Conservation (phyloP, 2,888 invertebrate genomes). For the Rhagonycha lutea region DNA sequence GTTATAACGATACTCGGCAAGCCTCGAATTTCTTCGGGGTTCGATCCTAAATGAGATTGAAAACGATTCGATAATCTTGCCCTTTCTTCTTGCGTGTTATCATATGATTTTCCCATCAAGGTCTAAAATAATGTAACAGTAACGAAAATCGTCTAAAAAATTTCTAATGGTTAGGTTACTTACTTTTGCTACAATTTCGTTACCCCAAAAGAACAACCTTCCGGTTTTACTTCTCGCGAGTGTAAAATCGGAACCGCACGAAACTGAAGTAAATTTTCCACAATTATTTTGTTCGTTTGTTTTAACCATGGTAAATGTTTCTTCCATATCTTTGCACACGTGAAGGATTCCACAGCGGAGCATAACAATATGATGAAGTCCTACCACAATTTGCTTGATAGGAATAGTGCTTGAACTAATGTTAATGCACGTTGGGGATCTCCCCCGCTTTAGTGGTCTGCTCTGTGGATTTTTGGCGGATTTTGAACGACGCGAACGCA, state of each 20-base stretch:
- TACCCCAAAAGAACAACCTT: conserved; percentile 76
- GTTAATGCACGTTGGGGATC: conserved; percentile 49
- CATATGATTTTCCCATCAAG: conserved; percentile 58
- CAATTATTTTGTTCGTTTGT: conserved; percentile 47
- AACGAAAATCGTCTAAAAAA: not conserved
- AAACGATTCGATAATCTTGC: conserved; percentile 65
- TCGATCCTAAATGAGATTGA: conserved; percentile 45
- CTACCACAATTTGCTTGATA: conserved; percentile 59
- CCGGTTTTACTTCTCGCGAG: conserved; percentile 70
- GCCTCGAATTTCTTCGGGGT: conserved; percentile 53
- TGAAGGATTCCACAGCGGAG: conserved; percentile 49
- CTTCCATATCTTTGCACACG: conserved; percentile 90
- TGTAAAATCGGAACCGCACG: conserved; percentile 81
- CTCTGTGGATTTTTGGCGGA: conserved; percentile 36
- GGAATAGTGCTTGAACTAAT: conserved; percentile 40
- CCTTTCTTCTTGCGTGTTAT: conserved; percentile 61
- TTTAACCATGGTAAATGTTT: conserved; percentile 81
- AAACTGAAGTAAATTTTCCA: conserved; percentile 55
- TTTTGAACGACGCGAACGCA: conserved; percentile 64
- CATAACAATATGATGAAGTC: conserved; percentile 76
- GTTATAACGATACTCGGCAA: conserved; percentile 53
- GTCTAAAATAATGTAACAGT: conserved; percentile 52
- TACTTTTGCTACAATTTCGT: conserved; percentile 69
- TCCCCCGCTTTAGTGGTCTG: conserved; percentile 46
- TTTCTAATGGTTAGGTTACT: conserved; percentile 4